Conservation (phyloP, 2,113 vertebrate genomes). For the Centropristis striata region DNA sequence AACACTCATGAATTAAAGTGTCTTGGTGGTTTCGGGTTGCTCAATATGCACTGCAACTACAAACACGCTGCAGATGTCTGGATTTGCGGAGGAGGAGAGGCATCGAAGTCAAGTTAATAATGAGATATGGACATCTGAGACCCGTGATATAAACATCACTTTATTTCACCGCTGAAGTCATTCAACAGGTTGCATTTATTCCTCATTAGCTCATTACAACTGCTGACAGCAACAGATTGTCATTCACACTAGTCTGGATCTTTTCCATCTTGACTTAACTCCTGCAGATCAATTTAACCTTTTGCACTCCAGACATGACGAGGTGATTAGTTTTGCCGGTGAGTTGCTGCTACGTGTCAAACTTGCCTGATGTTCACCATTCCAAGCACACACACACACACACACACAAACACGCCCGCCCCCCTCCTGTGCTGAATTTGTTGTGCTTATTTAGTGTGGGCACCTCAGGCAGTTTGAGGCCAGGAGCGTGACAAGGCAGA, state of each 20-base stretch:
- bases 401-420: conserved; percentile 34
- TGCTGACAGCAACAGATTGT: conserved; percentile 29
- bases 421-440: conserved; percentile 69
- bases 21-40: conserved; percentile 38
- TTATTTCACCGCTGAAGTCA: conserved; percentile 50
- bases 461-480: conserved; percentile 63
- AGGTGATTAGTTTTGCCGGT: conserved; percentile 62
- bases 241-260: conserved; percentile 42
- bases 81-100: conserved; percentile 32
- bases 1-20: conserved; percentile 28
- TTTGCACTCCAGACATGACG: conserved; percentile 52
- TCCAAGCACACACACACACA: conserved; percentile 34
- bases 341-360: conserved; percentile 57
- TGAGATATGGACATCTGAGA: conserved; percentile 53
- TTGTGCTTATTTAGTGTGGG: conserved; percentile 75
- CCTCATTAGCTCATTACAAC: conserved; percentile 54
- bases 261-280: conserved; percentile 51
- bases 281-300: conserved; percentile 67
- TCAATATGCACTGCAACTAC: conserved; percentile 8
- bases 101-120: conserved; percentile 44
- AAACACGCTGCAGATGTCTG: conserved; percentile 57
- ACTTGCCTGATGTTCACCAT: conserved; percentile 59
- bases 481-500: conserved; percentile 76
- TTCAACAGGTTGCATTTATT: conserved; percentile 58
- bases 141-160: conserved; percentile 36